A percentile compares a stretch with the other conserved stretches of the same genome.
phyloP scores from a whole-genome alignment of 2,113 vertebrate genomes.

The Mirza zaza region DNA sequence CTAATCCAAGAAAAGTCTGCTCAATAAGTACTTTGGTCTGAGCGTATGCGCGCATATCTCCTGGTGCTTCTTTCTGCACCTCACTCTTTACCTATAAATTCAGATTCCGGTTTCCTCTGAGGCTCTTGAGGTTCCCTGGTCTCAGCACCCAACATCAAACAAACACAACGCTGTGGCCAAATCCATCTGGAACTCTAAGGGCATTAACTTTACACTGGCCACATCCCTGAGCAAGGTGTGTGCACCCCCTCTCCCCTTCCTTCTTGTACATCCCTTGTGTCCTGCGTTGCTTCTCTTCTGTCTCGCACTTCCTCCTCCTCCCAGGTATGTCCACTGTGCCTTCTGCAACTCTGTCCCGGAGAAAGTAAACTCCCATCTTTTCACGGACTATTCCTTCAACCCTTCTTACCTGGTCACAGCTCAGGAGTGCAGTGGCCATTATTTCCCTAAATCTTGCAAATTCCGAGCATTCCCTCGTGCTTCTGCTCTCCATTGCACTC shows the following conservation, averaged over 20 bases:
- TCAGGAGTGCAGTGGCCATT: background rate
- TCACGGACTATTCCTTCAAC: background rate
- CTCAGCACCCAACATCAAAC: background rate
- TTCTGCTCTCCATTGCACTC: background rate
- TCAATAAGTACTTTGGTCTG: background rate
- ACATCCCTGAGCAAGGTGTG: background rate
- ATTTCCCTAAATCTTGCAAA: background rate
- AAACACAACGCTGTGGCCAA: background rate
- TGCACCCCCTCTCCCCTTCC: background rate
- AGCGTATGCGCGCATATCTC: background rate
- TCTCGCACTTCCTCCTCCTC: background rate
- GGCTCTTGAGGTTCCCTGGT: background rate
- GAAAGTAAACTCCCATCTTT: background rate
- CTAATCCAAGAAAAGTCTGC: background rate
- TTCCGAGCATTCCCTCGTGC: background rate
- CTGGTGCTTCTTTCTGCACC: background rate
- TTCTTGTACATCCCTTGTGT: too few species aligned
- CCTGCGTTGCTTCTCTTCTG: background rate
- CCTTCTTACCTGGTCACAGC: background rate
- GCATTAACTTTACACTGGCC: background rate
- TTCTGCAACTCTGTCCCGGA: background rate
- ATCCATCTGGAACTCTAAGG: background rate
- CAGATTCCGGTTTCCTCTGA: background rate
- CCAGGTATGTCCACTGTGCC: background rate
- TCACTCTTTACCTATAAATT: background rate